These are phyloP conservation scores for Sprattus sprattus DNA, from an alignment of 2,113 vertebrate genomes.

Conservation along the genomic window DNA sequence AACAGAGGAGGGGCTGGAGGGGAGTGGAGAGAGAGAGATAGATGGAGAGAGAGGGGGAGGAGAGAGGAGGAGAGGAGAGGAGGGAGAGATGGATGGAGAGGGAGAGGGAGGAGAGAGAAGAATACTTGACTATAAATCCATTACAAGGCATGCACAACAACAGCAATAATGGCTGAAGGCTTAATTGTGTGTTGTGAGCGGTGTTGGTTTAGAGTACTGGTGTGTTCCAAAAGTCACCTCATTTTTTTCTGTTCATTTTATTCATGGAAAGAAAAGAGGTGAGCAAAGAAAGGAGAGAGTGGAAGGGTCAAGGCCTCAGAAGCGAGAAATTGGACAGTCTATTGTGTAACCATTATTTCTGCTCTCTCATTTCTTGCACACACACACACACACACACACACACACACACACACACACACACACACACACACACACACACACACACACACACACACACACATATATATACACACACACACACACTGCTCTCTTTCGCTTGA, in stretches of 20 bases:
- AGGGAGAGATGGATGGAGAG: background rate
- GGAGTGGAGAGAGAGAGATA: background rate
- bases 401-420: slow-evolving; percentile 27
- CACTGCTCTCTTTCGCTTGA: slow-evolving; percentile 38
- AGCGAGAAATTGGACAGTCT: slow-evolving; percentile 17
- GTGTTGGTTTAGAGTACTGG: slow-evolving; percentile 24
- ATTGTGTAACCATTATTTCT: slow-evolving; percentile 36
- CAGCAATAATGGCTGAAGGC: background rate
- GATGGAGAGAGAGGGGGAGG: background rate
- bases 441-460: slow-evolving; percentile 26
- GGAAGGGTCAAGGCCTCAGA: slow-evolving; percentile 29
- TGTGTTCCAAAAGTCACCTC: background rate
- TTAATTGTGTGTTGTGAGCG: background rate
- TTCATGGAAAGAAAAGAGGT: background rate
- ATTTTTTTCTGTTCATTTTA: background rate
- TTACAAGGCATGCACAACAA: background rate
- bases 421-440: slow-evolving; percentile 7
- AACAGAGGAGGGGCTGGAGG: background rate
- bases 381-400: slow-evolving; percentile 30
- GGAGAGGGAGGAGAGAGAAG: background rate
- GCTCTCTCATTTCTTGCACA: background rate
- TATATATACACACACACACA: slow-evolving; percentile 21
- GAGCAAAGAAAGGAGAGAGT: background rate
- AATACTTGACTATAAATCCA: background rate
- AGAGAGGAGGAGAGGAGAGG: background rate